Percentiles rank a stretch among this genome's conserved stretches.
Evolutionary conservation across 1,140 invertebrate species (phyloP).

Genomic region (Drosophila funebris): DNA sequence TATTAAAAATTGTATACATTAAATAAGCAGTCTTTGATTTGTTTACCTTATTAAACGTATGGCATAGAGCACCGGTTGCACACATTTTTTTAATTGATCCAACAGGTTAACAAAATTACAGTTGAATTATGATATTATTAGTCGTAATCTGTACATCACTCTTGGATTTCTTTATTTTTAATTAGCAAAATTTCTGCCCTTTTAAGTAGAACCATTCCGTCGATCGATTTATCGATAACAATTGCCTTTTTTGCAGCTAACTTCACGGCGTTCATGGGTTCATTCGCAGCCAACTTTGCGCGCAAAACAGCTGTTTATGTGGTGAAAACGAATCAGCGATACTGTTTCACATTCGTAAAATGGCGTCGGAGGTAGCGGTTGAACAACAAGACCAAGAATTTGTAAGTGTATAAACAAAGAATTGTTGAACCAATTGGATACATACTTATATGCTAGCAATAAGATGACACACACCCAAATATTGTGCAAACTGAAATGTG

Average conservation of each 20-base stretch:
- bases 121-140: neutral
- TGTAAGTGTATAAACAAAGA: constrained; percentile 49
- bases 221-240: constrained; percentile 14
- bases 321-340: constrained; percentile 43
- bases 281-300: constrained; percentile 38
- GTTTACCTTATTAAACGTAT: too few species aligned
- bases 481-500: constrained; percentile 17
- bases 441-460: constrained; percentile 14
- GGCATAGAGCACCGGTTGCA: too few species aligned
- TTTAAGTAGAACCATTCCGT: neutral
- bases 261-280: constrained; percentile 9
- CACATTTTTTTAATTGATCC: too few species aligned
- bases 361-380: constrained; percentile 56
- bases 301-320: constrained; percentile 42
- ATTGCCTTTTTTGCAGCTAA: constrained; percentile 6
- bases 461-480: constrained; percentile 21
- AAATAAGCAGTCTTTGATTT: too few species aligned
- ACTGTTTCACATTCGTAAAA: constrained; percentile 56
- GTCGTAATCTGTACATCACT: neutral
- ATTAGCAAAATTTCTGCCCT: neutral
- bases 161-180: too few species aligned
- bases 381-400: constrained; percentile 56
- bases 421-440: constrained; percentile 43
- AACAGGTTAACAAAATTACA: too few species aligned
- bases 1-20: too few species aligned